These are phyloP conservation scores for Squalus acanthias DNA, from an alignment of 2,797 vertebrate genomes.

Conservation along the genomic window DNA sequence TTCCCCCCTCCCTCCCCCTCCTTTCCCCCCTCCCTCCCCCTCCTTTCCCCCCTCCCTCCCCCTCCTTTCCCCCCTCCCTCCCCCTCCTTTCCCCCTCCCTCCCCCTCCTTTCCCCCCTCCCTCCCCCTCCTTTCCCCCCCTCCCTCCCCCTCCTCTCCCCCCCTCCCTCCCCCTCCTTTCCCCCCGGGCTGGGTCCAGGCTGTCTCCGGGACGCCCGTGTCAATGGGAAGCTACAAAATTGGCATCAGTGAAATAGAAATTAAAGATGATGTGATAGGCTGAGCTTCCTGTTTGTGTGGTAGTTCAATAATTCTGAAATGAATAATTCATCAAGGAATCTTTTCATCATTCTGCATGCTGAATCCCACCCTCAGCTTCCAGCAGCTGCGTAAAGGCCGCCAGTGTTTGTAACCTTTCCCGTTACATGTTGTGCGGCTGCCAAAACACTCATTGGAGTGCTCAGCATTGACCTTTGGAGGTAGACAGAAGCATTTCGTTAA, in stretches of 20 bases:
- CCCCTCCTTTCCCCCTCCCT: too few relatives aligned
- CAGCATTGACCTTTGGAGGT: not conserved
- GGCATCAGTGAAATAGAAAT: not conserved
- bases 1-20: not conserved
- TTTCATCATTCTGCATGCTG: not conserved
- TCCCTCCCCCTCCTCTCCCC: too few relatives aligned
- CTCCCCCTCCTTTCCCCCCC: not conserved
- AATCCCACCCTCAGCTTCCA: slow-evolving; percentile 9
- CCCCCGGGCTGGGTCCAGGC: not conserved
- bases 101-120: too few relatives aligned
- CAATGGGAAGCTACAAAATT: not conserved
- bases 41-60: too few relatives aligned
- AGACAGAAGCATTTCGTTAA: not conserved
- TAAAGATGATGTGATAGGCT: not conserved
- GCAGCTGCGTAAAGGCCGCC: not conserved
- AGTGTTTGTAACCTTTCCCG: slow-evolving; percentile 14
- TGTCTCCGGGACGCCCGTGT: not conserved
- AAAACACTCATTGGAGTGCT: not conserved
- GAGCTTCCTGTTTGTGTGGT: not conserved
- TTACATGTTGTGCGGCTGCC: not conserved
- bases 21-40: too few relatives aligned
- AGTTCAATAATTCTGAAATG: not conserved
- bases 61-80: not conserved
- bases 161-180: too few relatives aligned
- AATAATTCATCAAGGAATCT: slow-evolving; percentile 19